Evolutionary conservation across 2,113 vertebrate genomes (phyloP).

Genomic region (Calypte anna): DNA sequence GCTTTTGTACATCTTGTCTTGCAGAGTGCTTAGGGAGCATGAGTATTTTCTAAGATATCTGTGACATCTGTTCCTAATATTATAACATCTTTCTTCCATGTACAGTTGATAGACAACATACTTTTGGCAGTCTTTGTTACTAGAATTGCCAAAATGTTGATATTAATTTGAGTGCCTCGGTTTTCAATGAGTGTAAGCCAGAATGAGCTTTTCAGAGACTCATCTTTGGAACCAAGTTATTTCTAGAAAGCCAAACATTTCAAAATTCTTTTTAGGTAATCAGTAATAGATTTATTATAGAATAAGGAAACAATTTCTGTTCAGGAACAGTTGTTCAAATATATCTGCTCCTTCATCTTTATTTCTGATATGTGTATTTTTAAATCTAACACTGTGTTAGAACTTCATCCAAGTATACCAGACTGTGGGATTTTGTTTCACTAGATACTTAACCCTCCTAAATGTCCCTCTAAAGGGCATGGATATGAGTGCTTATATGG

Average conservation of each 20-base stretch:
- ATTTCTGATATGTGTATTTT: not conserved
- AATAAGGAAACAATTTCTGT: slow-evolving; percentile 49
- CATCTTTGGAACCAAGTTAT: slow-evolving; percentile 58
- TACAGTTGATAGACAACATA: slow-evolving; percentile 79
- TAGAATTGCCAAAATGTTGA: slow-evolving; percentile 78
- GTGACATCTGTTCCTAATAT: slow-evolving; percentile 82
- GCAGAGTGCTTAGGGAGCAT: slow-evolving; percentile 30
- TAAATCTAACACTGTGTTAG: not conserved
- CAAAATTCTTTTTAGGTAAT: slow-evolving; percentile 54
- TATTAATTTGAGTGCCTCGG: slow-evolving; percentile 70
- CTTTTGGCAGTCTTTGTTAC: slow-evolving; percentile 79
- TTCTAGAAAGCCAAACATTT: slow-evolving; percentile 65
- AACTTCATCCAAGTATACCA: not conserved
- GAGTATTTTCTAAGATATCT: slow-evolving; percentile 60
- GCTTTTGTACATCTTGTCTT: slow-evolving; percentile 46
- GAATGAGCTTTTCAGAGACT: slow-evolving; percentile 60
- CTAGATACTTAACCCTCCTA: not conserved
- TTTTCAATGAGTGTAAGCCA: slow-evolving; percentile 57
- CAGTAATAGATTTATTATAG: slow-evolving; percentile 61
- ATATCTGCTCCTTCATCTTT: slow-evolving; percentile 10
- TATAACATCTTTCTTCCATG: slow-evolving; percentile 74
- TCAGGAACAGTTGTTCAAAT: slow-evolving; percentile 6
- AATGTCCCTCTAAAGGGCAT: not conserved
- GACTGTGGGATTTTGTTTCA: not conserved
- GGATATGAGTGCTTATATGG: not conserved